A percentile compares a stretch with the other conserved stretches of the same genome.
phyloP scores from a whole-genome alignment of 2,113 vertebrate genomes.

The Nesoenas mayeri region DNA sequence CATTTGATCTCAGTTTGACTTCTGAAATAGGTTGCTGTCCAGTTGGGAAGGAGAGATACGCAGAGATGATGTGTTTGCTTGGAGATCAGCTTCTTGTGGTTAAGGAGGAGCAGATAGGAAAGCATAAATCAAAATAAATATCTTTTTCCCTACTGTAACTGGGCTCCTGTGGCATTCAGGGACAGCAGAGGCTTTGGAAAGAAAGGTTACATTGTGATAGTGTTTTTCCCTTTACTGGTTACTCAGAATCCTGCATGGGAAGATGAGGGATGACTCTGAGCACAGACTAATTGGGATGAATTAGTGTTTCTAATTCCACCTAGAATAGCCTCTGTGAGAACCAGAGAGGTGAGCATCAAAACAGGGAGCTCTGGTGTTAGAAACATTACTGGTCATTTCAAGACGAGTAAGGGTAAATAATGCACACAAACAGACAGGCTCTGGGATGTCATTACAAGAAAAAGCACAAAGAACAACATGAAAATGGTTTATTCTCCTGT shows the following conservation, averaged over 20 bases:
- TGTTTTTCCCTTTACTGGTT: slow-evolving; percentile 27
- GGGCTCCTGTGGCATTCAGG: slow-evolving; percentile 4
- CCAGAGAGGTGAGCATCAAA: background rate
- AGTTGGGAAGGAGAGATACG: background rate
- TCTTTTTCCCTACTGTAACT: background rate
- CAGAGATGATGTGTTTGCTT: background rate
- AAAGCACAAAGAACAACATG: background rate
- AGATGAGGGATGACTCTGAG: background rate
- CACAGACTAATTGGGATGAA: slow-evolving; percentile 1
- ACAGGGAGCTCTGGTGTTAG: background rate
- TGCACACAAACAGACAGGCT: background rate
- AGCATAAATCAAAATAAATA: slow-evolving; percentile 61
- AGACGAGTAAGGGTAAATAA: background rate
- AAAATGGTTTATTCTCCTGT: background rate
- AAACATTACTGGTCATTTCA: background rate
- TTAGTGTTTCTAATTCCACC: slow-evolving; percentile 10
- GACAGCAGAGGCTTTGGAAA: slow-evolving; percentile 27
- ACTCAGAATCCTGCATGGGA: background rate
- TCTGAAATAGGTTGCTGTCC: slow-evolving; percentile 51
- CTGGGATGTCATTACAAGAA: background rate
- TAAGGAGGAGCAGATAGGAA: slow-evolving; percentile 36
- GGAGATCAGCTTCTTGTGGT: slow-evolving; percentile 4
- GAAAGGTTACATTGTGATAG: slow-evolving; percentile 23
- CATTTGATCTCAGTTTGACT: slow-evolving; percentile 64
- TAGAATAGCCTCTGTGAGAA: slow-evolving; percentile 15